These are phyloP conservation scores for Microctenopoma stevenorrisi DNA, from an alignment of 2,797 vertebrate genomes.

Conservation along the genomic window DNA sequence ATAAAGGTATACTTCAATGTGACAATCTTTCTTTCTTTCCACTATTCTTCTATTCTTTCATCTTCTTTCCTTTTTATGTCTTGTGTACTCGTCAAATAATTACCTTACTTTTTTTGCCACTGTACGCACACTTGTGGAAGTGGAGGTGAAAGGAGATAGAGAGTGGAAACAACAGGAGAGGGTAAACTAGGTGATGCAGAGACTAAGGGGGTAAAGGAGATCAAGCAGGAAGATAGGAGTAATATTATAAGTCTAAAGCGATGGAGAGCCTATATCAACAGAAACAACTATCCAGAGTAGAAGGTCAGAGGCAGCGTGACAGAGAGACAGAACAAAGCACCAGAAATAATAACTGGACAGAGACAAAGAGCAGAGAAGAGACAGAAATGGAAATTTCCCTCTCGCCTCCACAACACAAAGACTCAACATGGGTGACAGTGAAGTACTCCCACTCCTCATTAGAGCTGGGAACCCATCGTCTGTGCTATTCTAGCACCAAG, in stretches of 20 bases:
- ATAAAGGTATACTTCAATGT: background rate
- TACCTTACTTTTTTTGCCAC: no score
- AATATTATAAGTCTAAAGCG: conserved; percentile 9
- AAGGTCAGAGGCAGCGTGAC: conserved; percentile 33
- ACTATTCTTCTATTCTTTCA: no score
- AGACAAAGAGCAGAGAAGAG: conserved; percentile 48
- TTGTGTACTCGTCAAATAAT: no score
- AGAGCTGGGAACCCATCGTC: conserved; percentile 35
- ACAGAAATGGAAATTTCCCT: conserved; percentile 66
- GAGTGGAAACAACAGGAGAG: no score
- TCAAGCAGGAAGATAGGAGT: background rate
- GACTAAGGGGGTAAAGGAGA: conserved; percentile 10
- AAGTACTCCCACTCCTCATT: conserved; percentile 59
- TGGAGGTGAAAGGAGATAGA: background rate
- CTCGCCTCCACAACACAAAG: conserved; percentile 50
- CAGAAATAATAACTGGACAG: conserved; percentile 43
- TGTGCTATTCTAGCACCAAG: conserved; percentile 20
- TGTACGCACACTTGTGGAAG: background rate
- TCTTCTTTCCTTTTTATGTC: no score
- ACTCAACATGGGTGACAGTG: conserved; percentile 51
- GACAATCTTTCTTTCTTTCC: no score
- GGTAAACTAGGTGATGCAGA: background rate
- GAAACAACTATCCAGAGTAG: conserved; percentile 16
- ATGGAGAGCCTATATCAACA: conserved; percentile 17
- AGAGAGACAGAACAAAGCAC: conserved; percentile 29